Percentiles rank a stretch among this genome's conserved stretches.
phyloP scores from a whole-genome alignment of 2,888 invertebrate genomes.

The Drosophila prolongata region DNA sequence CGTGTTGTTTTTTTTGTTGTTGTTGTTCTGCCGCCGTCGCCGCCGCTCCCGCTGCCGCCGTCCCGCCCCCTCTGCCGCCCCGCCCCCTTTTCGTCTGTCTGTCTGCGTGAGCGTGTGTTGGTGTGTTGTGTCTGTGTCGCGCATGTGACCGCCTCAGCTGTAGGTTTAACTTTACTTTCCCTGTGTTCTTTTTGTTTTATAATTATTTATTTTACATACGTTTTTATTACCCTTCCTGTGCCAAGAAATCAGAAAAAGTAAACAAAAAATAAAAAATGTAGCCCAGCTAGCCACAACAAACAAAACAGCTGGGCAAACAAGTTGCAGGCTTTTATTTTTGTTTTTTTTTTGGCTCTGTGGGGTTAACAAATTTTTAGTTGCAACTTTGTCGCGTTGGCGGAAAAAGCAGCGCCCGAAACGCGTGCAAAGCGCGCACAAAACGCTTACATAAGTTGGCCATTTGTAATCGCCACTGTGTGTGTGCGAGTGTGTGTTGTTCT shows the following conservation, averaged over 20 bases:
- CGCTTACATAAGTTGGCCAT: slow-evolving; percentile 64
- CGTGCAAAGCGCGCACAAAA: slow-evolving; percentile 66
- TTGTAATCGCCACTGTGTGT: slow-evolving; percentile 38
- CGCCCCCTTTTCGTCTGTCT: slow-evolving; percentile 27
- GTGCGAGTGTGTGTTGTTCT: slow-evolving; percentile 22
- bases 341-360: neutral
- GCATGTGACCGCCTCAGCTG: slow-evolving; percentile 68
- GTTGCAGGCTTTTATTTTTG: slow-evolving; percentile 8
- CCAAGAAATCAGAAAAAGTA: neutral
- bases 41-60: slow-evolving; percentile 1
- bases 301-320: slow-evolving; percentile 24
- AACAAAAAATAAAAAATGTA: neutral
- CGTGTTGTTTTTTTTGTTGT: slow-evolving; percentile 32
- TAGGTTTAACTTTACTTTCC: slow-evolving; percentile 30
- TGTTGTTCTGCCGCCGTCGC: slow-evolving; percentile 4
- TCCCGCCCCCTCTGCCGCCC: slow-evolving; percentile 7
- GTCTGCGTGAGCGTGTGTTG: slow-evolving; percentile 24
- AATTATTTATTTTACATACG: neutral
- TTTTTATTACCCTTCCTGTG: neutral
- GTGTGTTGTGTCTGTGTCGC: slow-evolving; percentile 51
- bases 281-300: slow-evolving; percentile 18
- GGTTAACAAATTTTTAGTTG: slow-evolving; percentile 16
- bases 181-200: slow-evolving; percentile 4
- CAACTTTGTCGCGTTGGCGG: slow-evolving; percentile 9
- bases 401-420: slow-evolving; percentile 38